These are phyloP conservation scores for Chlorocebus sabaeus DNA, from an alignment of 2,113 vertebrate species.

Conservation along the genomic window DNA sequence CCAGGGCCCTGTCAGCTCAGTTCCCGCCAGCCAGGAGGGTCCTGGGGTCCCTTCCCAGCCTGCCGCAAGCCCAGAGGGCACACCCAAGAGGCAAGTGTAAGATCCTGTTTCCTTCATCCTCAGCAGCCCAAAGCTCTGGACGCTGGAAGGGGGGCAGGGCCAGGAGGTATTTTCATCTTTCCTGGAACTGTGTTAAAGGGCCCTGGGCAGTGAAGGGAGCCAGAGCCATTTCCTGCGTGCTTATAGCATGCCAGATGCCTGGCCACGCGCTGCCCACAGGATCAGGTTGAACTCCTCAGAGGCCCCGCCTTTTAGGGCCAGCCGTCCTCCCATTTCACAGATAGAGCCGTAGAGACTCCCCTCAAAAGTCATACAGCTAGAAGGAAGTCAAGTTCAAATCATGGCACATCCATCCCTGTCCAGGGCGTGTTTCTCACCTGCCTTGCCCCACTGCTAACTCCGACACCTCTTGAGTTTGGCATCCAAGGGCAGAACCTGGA, in stretches of 20 bases:
- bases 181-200: background rate
- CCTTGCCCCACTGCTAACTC: background rate
- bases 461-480: background rate
- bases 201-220: background rate
- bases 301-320: background rate
- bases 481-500: background rate
- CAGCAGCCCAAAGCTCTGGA: background rate
- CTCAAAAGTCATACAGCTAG: background rate
- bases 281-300: background rate
- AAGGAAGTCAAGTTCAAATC: background rate
- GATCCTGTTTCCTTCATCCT: background rate
- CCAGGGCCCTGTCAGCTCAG: background rate
- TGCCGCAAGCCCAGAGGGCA: background rate
- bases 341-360: background rate
- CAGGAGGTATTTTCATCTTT: background rate
- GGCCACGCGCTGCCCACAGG: rapidly evolving
- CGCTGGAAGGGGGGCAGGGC: background rate
- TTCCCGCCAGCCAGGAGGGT: background rate
- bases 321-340: background rate
- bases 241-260: background rate
- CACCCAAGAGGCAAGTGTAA: background rate
- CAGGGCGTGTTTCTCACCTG: background rate
- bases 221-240: background rate
- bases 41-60: background rate
- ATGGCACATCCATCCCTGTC: background rate